Evolutionary conservation across 2,888 invertebrate species (phyloP).

Genomic region (Campoletis raptor): DNA sequence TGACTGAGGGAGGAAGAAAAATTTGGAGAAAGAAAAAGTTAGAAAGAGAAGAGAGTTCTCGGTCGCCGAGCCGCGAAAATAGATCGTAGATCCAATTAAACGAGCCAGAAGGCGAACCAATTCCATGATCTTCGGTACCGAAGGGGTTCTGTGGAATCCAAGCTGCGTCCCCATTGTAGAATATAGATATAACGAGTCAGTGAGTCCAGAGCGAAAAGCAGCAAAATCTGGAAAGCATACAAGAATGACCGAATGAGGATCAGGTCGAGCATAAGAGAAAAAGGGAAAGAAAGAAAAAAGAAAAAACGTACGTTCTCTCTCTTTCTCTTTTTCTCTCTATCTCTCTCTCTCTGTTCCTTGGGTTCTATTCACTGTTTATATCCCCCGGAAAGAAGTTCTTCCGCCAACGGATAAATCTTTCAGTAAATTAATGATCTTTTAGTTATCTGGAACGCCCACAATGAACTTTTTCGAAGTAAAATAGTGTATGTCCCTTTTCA

Average conservation of each 20-base stretch:
- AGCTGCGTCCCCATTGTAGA: background rate
- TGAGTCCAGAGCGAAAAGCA: background rate
- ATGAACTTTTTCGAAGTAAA: slow-evolving; percentile 5
- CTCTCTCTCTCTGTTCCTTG: slow-evolving; percentile 2
- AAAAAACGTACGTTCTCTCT: slow-evolving; percentile 7
- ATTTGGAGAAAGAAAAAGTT: background rate
- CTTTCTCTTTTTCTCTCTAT: background rate
- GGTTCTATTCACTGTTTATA: slow-evolving; percentile 52
- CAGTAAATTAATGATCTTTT: slow-evolving; percentile 54
- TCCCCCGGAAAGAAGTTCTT: slow-evolving; percentile 41
- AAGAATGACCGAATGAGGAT: slow-evolving; percentile 21
- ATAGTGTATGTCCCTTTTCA: background rate
- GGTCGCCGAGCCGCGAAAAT: slow-evolving; percentile 60
- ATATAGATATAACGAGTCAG: background rate
- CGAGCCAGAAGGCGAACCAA: slow-evolving; percentile 59
- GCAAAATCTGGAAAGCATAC: background rate
- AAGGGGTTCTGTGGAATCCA: slow-evolving; percentile 29
- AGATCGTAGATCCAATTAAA: slow-evolving; percentile 66
- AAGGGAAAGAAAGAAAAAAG: background rate
- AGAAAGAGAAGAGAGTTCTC: background rate
- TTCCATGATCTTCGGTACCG: slow-evolving; percentile 50
- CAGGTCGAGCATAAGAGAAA: background rate
- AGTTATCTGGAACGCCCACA: slow-evolving; percentile 11
- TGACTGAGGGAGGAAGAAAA: background rate
- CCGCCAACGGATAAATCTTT: slow-evolving; percentile 24